These are phyloP conservation scores for Prietella phreatophila DNA, from an alignment of 2,113 vertebrate species.

Conservation along the genomic window DNA sequence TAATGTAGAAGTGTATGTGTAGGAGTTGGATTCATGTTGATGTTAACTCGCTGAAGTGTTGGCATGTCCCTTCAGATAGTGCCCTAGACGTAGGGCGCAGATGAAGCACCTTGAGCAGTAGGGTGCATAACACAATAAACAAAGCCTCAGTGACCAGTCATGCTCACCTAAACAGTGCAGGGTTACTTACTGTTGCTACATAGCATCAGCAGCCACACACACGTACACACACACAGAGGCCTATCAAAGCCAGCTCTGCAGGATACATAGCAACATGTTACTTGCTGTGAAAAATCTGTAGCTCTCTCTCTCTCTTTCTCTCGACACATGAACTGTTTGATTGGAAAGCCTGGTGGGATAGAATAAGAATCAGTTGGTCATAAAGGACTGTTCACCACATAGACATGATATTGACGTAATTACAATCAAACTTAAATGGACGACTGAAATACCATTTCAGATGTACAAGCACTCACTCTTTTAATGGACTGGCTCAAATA, in stretches of 20 bases:
- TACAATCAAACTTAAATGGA: background rate
- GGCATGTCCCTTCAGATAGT: constrained; percentile 13
- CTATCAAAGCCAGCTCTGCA: background rate
- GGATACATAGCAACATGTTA: background rate
- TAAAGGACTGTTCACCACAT: background rate
- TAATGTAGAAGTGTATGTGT: background rate
- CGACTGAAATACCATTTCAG: background rate
- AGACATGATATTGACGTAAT: background rate
- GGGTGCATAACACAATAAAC: constrained; percentile 38
- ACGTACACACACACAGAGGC: background rate
- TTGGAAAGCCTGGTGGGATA: background rate
- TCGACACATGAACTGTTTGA: background rate
- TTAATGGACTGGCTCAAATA: background rate
- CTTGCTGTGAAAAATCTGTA: constrained; percentile 9
- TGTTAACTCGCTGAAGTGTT: constrained; percentile 20
- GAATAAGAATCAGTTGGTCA: background rate
- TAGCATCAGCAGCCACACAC: background rate
- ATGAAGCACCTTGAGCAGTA: constrained; percentile 11
- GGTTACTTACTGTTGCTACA: constrained; percentile 22
- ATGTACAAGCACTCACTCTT: background rate
- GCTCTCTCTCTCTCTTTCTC: background rate
- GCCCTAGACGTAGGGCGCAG: background rate
- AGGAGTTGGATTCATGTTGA: constrained; percentile 4
- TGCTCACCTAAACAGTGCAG: background rate
- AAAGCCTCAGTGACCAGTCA: constrained; percentile 15